Conservation (phyloP, 2,888 invertebrate genomes). For the Megalurothrips usitatus region DNA sequence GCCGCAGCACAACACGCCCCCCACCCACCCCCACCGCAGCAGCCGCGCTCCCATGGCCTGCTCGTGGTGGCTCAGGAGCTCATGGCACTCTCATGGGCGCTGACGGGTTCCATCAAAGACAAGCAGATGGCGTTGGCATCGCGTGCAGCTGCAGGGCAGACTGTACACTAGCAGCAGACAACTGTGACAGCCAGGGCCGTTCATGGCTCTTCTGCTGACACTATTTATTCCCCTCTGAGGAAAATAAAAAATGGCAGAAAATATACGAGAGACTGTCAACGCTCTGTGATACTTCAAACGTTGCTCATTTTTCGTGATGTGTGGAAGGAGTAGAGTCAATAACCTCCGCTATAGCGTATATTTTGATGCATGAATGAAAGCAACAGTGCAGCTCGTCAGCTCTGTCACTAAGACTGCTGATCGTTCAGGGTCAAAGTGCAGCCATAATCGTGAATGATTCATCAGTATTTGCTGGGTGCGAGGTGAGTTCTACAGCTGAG, state of each 20-base stretch:
- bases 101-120: background rate
- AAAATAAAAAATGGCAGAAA: background rate
- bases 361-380: constrained; percentile 12
- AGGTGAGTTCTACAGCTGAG: background rate
- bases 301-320: background rate
- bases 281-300: background rate
- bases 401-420: background rate
- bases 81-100: background rate
- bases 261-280: background rate
- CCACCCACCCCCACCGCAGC: background rate
- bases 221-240: background rate
- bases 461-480: background rate
- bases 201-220: background rate
- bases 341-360: background rate
- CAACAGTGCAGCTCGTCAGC: background rate
- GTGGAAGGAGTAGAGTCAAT: background rate
- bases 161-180: background rate
- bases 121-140: background rate
- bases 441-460: constrained; percentile 24
- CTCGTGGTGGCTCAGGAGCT: too few relatives aligned
- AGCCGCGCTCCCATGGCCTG: background rate
- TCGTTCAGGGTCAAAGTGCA: constrained; percentile 16
- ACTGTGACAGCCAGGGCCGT: constrained; percentile 5
- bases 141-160: constrained; percentile 7
- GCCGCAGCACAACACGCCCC: too few relatives aligned